Evolutionary conservation across 2,888 invertebrate genomes (phyloP).

Genomic region (Drosophila gaucha): DNA sequence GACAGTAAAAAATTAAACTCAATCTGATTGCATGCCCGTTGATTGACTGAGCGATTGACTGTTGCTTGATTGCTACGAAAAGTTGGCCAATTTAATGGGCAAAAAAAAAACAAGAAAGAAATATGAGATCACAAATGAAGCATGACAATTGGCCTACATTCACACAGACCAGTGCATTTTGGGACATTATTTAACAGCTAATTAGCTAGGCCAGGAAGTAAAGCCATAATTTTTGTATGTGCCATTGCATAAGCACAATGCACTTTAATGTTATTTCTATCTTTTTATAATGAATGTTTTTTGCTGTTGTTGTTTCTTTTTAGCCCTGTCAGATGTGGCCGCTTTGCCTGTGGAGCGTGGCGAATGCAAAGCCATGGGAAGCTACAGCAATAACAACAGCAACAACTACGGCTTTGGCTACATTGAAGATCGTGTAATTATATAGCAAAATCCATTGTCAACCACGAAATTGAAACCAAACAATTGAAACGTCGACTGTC

Average conservation of each 20-base stretch:
- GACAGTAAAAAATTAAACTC: constrained; percentile 25
- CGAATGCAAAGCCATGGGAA: constrained; percentile 72
- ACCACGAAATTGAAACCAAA: constrained; percentile 78
- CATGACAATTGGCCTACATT: constrained; percentile 74
- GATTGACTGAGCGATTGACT: constrained; percentile 43
- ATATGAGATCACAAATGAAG: constrained; percentile 62
- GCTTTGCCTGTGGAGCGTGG: constrained; percentile 75
- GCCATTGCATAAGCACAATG: constrained; percentile 69
- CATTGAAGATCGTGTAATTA: constrained; percentile 78
- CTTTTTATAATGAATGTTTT: constrained; percentile 11
- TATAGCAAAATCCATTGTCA: constrained; percentile 79
- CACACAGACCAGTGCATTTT: constrained; percentile 50
- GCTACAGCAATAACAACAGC: constrained; percentile 25
- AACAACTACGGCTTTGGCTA: constrained; percentile 24
- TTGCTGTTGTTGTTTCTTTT: constrained; percentile 24
- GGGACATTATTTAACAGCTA: constrained; percentile 73
- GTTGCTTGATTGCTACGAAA: constrained; percentile 49
- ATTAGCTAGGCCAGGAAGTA: constrained; percentile 69
- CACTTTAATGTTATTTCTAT: constrained; percentile 49
- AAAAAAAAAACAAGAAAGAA: constrained; percentile 27
- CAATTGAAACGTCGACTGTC: constrained; percentile 69
- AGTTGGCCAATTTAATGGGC: constrained; percentile 68
- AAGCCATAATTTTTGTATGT: constrained; percentile 62
- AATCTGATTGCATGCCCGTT: constrained; percentile 61
- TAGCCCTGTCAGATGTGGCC: constrained; percentile 59